Percentiles rank a stretch among this genome's conserved stretches.
Evolutionary conservation across 1,140 invertebrate species (phyloP).

Genomic region (Lucilia cuprina): DNA sequence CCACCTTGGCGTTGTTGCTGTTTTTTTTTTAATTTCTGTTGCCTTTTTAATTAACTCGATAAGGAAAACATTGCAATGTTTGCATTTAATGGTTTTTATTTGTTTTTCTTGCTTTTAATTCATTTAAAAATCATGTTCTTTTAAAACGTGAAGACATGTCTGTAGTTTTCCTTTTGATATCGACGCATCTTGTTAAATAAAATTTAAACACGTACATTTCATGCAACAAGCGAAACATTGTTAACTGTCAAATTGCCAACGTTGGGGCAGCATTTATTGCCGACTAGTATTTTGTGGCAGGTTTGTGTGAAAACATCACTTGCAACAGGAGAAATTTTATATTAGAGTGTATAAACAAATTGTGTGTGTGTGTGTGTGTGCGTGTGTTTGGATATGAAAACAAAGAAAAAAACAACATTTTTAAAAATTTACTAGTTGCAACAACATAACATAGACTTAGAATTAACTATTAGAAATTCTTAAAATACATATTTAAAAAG

Average conservation of each 20-base stretch:
- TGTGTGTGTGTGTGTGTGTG: too few relatives aligned
- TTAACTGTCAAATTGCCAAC: constrained; percentile 16
- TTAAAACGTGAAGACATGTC: constrained; percentile 19
- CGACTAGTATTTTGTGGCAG: not conserved
- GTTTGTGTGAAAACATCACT: not conserved
- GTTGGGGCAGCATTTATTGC: not conserved
- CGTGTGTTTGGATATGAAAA: too few relatives aligned
- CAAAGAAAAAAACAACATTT: too few relatives aligned
- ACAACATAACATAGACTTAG: too few relatives aligned
- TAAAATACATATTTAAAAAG: too few relatives aligned
- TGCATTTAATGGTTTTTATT: not conserved
- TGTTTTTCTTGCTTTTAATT: not conserved
- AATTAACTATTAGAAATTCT: too few relatives aligned
- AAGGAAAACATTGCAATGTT: not conserved
- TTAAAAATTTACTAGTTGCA: too few relatives aligned
- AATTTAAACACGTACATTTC: constrained; percentile 23
- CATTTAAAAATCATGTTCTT: constrained; percentile 8
- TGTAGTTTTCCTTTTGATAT: constrained; percentile 26
- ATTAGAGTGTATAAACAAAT: too few relatives aligned
- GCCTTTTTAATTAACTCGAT: too few relatives aligned
- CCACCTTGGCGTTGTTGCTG: not conserved
- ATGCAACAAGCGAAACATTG: constrained; percentile 5
- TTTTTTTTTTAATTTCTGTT: not conserved
- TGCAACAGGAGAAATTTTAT: too few relatives aligned
- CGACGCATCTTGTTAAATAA: constrained; percentile 24